Evolutionary conservation across 2,797 vertebrate species (phyloP), one percentile per base, ranked within the genome.

Genomic region (Enteromius radiatus): DNA sequence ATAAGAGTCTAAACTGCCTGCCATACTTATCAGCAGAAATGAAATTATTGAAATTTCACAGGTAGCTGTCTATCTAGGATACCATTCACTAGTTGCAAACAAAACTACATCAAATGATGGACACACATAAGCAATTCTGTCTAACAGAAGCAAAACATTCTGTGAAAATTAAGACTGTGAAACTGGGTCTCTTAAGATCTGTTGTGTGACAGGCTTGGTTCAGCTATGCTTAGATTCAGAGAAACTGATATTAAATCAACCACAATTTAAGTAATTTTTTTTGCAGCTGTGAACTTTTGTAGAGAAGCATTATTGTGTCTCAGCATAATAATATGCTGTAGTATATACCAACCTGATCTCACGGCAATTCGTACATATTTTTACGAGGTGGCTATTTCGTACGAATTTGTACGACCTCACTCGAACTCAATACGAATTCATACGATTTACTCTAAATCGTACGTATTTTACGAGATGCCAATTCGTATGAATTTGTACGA

Each of bases 1-100:
- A 68, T 54, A 41, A 54, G 19, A 67, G 33, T 79, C 28, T 23
- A 41, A 79, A 54, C 14, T 54, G 64, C 36, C 47, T 54, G 47
- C n/a, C 64, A 68, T 38, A 41, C 64, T 23, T 17, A 64, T 49
- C 26, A 68, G 7, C n/a, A 68, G 31, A 79, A 68, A 56, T 56
- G 0, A 19, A 49, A 78, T 17, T n/a, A 47, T 47, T 23, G 31
- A 1, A 1, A 38, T 67, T 49, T 67, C 63, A 67, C n/a, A 28
- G 10, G 56, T 69, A 69, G 3, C 49, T 3, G 15, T 59, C 23
- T 80, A 52, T 21, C 11, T 45, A 49, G 9, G 21, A 33, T 17
- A 6, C 26, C 7, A 33, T 59, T 75, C 7, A 15, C 21, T 75
- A 7, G 33, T n/a, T 68, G 21, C 12, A 59, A 59, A 59, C 49